Percentiles rank a stretch among this genome's conserved stretches.
phyloP scores from a whole-genome alignment of 2,888 invertebrate species.

The Escarpia spicata region DNA sequence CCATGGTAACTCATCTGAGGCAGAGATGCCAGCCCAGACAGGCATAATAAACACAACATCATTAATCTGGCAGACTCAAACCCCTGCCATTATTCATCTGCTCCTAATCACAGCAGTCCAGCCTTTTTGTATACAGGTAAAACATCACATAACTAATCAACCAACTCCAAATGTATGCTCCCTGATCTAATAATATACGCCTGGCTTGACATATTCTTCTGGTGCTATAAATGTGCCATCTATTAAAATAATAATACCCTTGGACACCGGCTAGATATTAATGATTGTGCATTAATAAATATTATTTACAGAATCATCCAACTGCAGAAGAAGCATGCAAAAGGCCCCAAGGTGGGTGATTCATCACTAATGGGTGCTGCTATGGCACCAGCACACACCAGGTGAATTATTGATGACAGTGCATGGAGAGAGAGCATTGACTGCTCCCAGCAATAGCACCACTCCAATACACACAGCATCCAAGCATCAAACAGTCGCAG shows the following conservation, averaged over 20 bases:
- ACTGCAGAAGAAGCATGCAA: neutral
- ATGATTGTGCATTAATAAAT: neutral
- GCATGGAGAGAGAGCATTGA: neutral
- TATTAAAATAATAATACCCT: neutral
- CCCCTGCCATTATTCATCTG: neutral
- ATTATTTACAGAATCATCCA: neutral
- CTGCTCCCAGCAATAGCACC: neutral
- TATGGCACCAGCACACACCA: neutral
- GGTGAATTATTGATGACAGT: neutral
- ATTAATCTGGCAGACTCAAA: neutral
- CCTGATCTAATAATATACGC: neutral
- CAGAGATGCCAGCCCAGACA: neutral
- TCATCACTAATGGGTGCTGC: slow-evolving; percentile 3
- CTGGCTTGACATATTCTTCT: neutral
- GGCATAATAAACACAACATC: neutral
- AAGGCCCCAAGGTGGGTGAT: neutral
- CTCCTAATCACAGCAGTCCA: neutral
- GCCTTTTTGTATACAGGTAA: neutral
- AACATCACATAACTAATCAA: neutral
- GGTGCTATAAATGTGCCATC: neutral
- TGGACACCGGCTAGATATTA: neutral
- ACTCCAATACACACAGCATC: neutral
- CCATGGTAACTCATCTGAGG: neutral
- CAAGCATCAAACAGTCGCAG: neutral
- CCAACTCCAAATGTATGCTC: neutral